A percentile compares a stretch with the other conserved stretches of the same genome.
Evolutionary conservation across 2,888 invertebrate species (phyloP).

Genomic region (Plagodis pulveraria): DNA sequence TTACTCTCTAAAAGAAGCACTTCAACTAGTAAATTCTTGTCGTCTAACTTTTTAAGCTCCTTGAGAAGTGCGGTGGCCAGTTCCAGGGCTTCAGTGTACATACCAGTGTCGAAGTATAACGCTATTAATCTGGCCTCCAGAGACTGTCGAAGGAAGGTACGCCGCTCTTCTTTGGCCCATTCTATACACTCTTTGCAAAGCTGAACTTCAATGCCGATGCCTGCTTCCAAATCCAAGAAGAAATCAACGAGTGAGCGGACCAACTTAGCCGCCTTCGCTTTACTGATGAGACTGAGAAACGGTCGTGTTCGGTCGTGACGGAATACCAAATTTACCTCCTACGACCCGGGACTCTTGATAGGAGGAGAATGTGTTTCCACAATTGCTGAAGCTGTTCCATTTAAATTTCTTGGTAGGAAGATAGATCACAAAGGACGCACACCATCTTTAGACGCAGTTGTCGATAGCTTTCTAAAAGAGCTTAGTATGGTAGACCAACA

Average conservation of each 20-base stretch:
- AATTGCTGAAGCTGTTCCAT: too few species aligned
- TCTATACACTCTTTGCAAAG: constrained; percentile 99
- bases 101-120: constrained; percentile 96
- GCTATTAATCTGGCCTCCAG: constrained; percentile 97
- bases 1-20: constrained; percentile 99
- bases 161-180: constrained; percentile 99
- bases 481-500: too few species aligned
- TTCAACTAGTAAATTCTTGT: constrained; percentile 99
- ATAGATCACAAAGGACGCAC: too few species aligned
- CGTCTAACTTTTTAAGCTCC: constrained; percentile 99
- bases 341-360: too few species aligned
- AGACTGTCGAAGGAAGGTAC: constrained; percentile 98
- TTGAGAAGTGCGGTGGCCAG: constrained; percentile 94
- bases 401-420: too few species aligned
- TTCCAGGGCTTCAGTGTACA: constrained; percentile 94
- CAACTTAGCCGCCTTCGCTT: constrained; percentile 99
- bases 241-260: constrained; percentile 98
- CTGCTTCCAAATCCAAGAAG: constrained; percentile 98
- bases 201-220: constrained; percentile 97
- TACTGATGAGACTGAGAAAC: constrained; percentile 97
- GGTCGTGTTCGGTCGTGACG: too few species aligned
- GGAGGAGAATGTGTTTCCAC: too few species aligned
- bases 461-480: too few species aligned
- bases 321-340: too few species aligned
- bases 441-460: too few species aligned